These are phyloP conservation scores for Tragelaphus eurycerus DNA, from an alignment of 2,797 vertebrate genomes.

Conservation along the genomic window DNA sequence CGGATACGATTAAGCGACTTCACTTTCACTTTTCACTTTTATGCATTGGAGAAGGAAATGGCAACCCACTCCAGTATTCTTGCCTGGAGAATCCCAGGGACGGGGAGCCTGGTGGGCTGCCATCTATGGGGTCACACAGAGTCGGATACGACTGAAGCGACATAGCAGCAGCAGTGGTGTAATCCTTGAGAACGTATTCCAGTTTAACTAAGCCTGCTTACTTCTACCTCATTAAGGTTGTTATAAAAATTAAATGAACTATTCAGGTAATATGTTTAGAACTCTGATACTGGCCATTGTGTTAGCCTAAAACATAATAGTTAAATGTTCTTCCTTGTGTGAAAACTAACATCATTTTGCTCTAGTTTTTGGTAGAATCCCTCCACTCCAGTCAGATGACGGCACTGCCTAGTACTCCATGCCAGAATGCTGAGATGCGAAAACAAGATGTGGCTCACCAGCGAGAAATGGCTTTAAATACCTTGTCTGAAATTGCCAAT, in stretches of 20 bases:
- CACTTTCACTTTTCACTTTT: too few relatives aligned
- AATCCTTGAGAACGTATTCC: slow-evolving; percentile 12
- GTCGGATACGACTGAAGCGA: too few relatives aligned
- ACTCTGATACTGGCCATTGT: background rate
- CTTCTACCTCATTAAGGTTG: background rate
- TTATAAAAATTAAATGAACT: background rate
- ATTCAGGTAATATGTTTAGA: background rate
- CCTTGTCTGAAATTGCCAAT: slow-evolving; percentile 95
- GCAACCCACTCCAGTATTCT: too few relatives aligned
- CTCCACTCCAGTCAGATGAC: slow-evolving; percentile 92
- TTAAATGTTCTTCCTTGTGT: slow-evolving; percentile 25
- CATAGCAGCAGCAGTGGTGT: background rate
- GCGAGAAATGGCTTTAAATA: slow-evolving; percentile 93
- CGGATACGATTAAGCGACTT: too few relatives aligned
- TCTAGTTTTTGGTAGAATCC: slow-evolving; percentile 96
- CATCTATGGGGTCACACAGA: too few relatives aligned
- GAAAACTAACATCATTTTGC: slow-evolving; percentile 64
- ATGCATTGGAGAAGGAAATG: too few relatives aligned
- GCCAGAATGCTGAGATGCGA: slow-evolving; percentile 87
- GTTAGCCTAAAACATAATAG: slow-evolving; percentile 26
- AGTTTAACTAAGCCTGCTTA: background rate
- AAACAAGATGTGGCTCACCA: slow-evolving; percentile 92
- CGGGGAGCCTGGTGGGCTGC: too few relatives aligned
- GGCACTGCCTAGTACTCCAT: slow-evolving; percentile 85
- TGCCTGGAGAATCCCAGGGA: too few relatives aligned